Conservation (phyloP, 2,113 vertebrate genomes). For the Lota lota region DNA sequence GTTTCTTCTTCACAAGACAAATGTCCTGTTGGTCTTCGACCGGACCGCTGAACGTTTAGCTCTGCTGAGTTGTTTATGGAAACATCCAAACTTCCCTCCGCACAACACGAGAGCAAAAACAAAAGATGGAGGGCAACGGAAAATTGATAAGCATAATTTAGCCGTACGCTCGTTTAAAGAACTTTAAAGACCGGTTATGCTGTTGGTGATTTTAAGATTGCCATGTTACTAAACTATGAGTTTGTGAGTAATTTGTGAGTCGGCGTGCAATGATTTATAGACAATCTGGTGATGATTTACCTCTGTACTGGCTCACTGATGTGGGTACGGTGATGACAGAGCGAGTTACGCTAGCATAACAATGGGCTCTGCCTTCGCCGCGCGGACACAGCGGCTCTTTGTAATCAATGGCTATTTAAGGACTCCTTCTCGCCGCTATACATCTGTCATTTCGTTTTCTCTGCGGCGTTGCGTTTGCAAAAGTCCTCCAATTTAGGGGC, state of each 20-base stretch:
- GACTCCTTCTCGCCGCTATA: neutral
- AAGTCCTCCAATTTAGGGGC: neutral
- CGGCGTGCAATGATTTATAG: conserved; percentile 53
- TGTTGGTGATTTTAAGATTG: conserved; percentile 28
- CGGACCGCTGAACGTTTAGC: too few relatives aligned
- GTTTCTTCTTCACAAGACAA: neutral
- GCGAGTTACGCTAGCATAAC: conserved; percentile 40
- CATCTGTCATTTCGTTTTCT: conserved; percentile 47
- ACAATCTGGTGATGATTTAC: conserved; percentile 34
- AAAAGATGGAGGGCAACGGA: conserved; percentile 32
- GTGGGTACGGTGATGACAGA: conserved; percentile 52
- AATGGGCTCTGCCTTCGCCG: conserved; percentile 38
- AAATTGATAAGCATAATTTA: conserved; percentile 43
- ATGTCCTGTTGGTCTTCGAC: conserved; percentile 6
- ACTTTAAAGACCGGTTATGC: conserved; percentile 10
- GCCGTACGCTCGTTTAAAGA: conserved; percentile 17
- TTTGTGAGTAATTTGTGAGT: conserved; percentile 25
- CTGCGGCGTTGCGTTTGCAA: neutral
- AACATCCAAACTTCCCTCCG: conserved; percentile 13
- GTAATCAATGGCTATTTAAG: conserved; percentile 45
- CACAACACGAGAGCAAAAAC: conserved; percentile 7
- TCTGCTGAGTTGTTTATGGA: conserved; percentile 37
- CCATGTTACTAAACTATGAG: conserved; percentile 28
- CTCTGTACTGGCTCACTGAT: neutral
- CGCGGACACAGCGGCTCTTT: conserved; percentile 32